Base-by-base conservation (phyloP, 2,888 invertebrate species). In the Platycheirus rosarum region DNA sequence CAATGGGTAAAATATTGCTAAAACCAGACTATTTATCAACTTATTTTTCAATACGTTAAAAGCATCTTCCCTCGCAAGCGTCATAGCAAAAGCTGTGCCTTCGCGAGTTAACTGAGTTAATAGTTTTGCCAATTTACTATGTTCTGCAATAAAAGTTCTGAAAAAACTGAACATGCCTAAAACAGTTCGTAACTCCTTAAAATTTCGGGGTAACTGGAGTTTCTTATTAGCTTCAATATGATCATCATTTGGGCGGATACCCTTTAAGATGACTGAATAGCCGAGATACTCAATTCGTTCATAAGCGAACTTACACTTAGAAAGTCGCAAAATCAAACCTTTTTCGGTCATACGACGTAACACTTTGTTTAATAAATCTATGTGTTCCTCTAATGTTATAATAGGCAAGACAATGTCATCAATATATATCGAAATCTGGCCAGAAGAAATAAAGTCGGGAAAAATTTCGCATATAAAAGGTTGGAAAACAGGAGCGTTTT, bases 261-360 rank as follows among this genome's bases (percentile, higher is more conserved):
- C 85, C 1, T 75, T 42, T 5, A 65, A 71, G 23, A 60, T 7
- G 5, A 84, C 62, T 8, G 40, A 62, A 35, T 85, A 80, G 23
- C 85, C 85, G 11, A 86, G 48, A 63, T 84, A 86, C 37, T 77
- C 71, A 9, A 85, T 74, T 55, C 70, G 69, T 46, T 76, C 35
- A n/a, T 63, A 32, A 11, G 51, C 60, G 49, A 86, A 79, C 40
- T 75, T 62, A 44, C 85, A 84, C 57, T 86, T 86, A 13, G 60
- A 23, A 32, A 46, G 7, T 14, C 18, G 32, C 4, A 69, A 40
- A 1, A 48, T 29, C 20, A 69, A 60, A 11, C 32, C 49, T n/a
- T 57, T 80, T 57, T 82, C 73, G 44, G 46, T 26, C 51, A 86
- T 84, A 42, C 60, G 63, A 29, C 84, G 37, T 7, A 85, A 23